Conservation (phyloP, 1,140 invertebrate species). For the Gonatopus flavifemur region DNA sequence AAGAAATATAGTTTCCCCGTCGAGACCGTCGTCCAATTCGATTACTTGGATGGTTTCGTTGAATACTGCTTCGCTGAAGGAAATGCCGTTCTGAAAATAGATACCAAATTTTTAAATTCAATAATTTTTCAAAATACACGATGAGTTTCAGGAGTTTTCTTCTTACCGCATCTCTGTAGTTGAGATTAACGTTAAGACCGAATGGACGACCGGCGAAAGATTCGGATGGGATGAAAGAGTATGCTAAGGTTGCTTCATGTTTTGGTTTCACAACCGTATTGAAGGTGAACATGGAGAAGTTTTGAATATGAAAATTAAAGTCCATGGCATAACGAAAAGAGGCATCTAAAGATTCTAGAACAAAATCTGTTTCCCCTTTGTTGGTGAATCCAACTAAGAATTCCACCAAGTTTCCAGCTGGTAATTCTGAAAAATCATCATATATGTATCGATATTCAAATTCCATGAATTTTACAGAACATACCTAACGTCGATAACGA, state of each 20-base stretch:
- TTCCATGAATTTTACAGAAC: neutral
- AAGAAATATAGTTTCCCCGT: slow-evolving; percentile 98
- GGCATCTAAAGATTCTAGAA: slow-evolving; percentile 91
- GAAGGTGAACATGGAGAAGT: slow-evolving; percentile 92
- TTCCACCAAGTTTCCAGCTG: slow-evolving; percentile 89
- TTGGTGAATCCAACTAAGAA: slow-evolving; percentile 96
- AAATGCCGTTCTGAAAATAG: slow-evolving; percentile 65
- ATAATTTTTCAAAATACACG: slow-evolving; percentile 2
- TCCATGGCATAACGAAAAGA: slow-evolving; percentile 99
- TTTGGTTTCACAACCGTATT: slow-evolving; percentile 86
- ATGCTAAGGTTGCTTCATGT: slow-evolving; percentile 92
- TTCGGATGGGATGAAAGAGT: slow-evolving; percentile 94
- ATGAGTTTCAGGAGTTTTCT: no score
- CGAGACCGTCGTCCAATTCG: slow-evolving; percentile 94
- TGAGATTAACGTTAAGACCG: slow-evolving; percentile 90
- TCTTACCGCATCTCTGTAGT: slow-evolving; percentile 84
- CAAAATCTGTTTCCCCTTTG: slow-evolving; percentile 87
- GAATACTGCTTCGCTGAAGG: slow-evolving; percentile 89
- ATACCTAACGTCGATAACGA: slow-evolving; percentile 47
- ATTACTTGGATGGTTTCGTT: slow-evolving; percentile 98
- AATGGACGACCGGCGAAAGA: slow-evolving; percentile 94
- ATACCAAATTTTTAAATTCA: slow-evolving; percentile 3
- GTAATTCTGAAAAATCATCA: slow-evolving; percentile 72
- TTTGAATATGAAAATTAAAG: slow-evolving; percentile 97
- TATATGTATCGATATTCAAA: slow-evolving; percentile 1